Evolutionary conservation across 2,797 vertebrate species (phyloP), one percentile per base, ranked within the genome.

Genomic region (Agapornis canus): DNA sequence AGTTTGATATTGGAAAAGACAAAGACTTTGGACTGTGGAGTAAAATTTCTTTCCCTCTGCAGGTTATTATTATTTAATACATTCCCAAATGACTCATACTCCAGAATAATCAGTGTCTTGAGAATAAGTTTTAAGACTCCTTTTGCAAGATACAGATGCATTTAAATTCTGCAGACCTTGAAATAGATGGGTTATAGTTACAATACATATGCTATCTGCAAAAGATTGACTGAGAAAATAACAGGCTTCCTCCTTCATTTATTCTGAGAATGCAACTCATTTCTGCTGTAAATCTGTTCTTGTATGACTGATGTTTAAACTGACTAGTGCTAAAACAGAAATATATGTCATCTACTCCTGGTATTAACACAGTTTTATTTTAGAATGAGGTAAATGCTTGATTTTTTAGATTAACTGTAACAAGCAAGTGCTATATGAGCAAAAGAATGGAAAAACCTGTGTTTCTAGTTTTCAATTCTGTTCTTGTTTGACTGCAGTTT

Each of bases 161-260:
- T 82, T 94, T 80, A 68, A 75, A 83, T 87, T 78, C 45, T 86
- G 20, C 48, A 77, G 65, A 75, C 32, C 52, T 69, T 89, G 64
- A 88, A 93, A 94, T 64, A 68, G 26, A 42, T 64, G 61, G 60
- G 23, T 80, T 90, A 23, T 78, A 75, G 19, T 92, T 83, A 77
- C 43, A 72, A 57, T 70, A 77, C 10, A 29, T 73, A 48, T 26
- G 23, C 56, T 83, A 25, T 42, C 49, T 86, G n/a, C 68, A 88
- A 70, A 94, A 87, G 60, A 75, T 49, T 85, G 65, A 85, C 26
- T 73, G 26, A 85, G 61, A 39, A 89, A 94, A 71, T 92, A 92
- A 88, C 31, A 82, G 68, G 17, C 45, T 87, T 73, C 68, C 57
- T 91, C 40, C 79, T 84, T 81, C 61, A 65, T 89, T 95, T 91